Percentiles rank a stretch among this genome's conserved stretches.
Conservation (phyloP, 2,888 invertebrate species). For the Parnassius smintheus region DNA sequence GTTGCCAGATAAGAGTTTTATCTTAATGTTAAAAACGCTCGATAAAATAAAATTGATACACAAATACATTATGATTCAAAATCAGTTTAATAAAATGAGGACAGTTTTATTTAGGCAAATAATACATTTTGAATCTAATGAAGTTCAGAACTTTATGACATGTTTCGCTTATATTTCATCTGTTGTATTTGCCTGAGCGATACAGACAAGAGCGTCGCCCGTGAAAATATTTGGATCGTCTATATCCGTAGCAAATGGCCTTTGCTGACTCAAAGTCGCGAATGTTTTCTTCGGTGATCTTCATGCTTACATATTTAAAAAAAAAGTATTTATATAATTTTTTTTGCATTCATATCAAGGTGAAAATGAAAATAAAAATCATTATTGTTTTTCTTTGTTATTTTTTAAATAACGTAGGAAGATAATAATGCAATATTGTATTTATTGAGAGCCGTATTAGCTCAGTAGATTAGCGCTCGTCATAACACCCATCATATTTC, state of each 20-base stretch:
- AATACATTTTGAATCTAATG: constrained; percentile 15
- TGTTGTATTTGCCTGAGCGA: constrained; percentile 14
- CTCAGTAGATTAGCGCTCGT: too few species aligned
- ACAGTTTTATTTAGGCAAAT: constrained; percentile 16
- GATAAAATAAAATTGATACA: constrained; percentile 40
- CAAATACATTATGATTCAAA: constrained; percentile 40
- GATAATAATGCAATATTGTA: too few species aligned
- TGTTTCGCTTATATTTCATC: constrained; percentile 19
- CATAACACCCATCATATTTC: too few species aligned
- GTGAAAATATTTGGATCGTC: constrained; percentile 74
- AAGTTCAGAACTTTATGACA: constrained; percentile 19
- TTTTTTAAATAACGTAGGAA: too few species aligned
- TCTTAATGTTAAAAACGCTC: constrained; percentile 39
- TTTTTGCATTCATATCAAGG: neutral
- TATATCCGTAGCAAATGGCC: constrained; percentile 69
- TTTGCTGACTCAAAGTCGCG: constrained; percentile 67
- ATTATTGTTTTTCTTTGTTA: neutral
- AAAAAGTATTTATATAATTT: neutral
- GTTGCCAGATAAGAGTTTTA: constrained; percentile 49
- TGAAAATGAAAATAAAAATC: neutral
- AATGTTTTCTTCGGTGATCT: constrained; percentile 27
- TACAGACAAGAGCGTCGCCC: constrained; percentile 60
- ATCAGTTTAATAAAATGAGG: neutral
- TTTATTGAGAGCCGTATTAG: too few species aligned
- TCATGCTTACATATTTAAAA: constrained; percentile 4